Conservation (phyloP, 1,140 invertebrate species). For the Magallana angulata region DNA sequence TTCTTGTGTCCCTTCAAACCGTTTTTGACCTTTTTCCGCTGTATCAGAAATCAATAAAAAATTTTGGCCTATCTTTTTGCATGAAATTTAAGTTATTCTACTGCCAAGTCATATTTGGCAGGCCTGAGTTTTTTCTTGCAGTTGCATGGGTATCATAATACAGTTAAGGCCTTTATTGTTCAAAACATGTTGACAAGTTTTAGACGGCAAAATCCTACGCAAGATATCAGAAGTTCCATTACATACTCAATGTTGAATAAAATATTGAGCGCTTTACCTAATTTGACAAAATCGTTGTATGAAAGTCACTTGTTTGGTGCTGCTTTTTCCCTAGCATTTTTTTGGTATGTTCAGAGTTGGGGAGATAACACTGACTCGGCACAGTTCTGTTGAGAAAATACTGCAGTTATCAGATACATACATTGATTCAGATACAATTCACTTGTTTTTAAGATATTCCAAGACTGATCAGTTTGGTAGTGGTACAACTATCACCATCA, state of each 20-base stretch:
- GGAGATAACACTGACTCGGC: background rate
- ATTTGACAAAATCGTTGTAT: background rate
- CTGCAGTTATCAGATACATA: background rate
- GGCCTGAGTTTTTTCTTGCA: too few relatives aligned
- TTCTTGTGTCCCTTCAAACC: too few relatives aligned
- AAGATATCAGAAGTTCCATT: background rate
- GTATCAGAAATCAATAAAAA: too few relatives aligned
- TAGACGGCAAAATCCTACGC: too few relatives aligned
- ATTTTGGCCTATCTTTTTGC: too few relatives aligned
- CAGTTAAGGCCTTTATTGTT: too few relatives aligned
- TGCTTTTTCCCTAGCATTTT: conserved; percentile 11
- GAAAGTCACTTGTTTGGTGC: background rate
- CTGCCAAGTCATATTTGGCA: too few relatives aligned
- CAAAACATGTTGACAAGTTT: too few relatives aligned
- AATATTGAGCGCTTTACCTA: background rate
- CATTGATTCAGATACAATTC: background rate
- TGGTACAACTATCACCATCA: background rate
- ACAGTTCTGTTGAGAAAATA: background rate
- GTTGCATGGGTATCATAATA: too few relatives aligned
- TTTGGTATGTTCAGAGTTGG: background rate
- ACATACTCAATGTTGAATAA: background rate
- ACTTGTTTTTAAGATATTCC: background rate
- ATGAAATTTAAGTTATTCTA: too few relatives aligned
- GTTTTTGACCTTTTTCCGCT: too few relatives aligned
- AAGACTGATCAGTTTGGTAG: background rate